Conservation (phyloP, 2,888 invertebrate genomes). For the Rhyacophila evoluta region DNA sequence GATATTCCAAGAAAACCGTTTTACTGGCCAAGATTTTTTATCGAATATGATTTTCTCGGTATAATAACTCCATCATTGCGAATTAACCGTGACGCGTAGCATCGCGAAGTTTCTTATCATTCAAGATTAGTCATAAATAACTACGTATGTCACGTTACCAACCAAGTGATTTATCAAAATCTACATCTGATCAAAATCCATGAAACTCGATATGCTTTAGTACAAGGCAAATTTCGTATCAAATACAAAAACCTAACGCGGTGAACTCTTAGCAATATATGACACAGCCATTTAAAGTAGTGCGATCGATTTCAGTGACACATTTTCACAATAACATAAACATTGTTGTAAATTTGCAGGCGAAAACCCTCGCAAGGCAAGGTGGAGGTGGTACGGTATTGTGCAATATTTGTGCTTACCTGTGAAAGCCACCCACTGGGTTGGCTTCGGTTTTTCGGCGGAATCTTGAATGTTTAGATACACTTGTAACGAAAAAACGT, state of each 20-base stretch:
- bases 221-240: neutral
- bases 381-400: neutral
- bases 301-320: conserved; percentile 19
- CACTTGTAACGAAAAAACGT: conserved; percentile 71
- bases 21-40: too few species aligned
- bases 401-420: conserved; percentile 64
- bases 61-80: neutral
- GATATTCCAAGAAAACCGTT: too few species aligned
- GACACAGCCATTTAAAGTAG: conserved; percentile 19
- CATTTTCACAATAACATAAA: conserved; percentile 8
- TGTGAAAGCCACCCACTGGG: conserved; percentile 85
- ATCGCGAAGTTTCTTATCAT: neutral
- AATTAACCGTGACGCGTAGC: neutral
- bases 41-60: too few species aligned
- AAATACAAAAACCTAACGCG: neutral
- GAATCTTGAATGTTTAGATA: conserved; percentile 82
- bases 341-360: conserved; percentile 25
- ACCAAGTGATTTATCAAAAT: neutral
- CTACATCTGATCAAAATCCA: neutral
- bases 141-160: neutral
- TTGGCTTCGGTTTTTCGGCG: conserved; percentile 82
- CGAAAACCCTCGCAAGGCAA: neutral
- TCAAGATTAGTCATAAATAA: neutral
- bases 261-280: neutral
- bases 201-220: conserved; percentile 2